phyloP scores from a whole-genome alignment of 1,140 invertebrate genomes.

The Drosophila nannoptera region DNA sequence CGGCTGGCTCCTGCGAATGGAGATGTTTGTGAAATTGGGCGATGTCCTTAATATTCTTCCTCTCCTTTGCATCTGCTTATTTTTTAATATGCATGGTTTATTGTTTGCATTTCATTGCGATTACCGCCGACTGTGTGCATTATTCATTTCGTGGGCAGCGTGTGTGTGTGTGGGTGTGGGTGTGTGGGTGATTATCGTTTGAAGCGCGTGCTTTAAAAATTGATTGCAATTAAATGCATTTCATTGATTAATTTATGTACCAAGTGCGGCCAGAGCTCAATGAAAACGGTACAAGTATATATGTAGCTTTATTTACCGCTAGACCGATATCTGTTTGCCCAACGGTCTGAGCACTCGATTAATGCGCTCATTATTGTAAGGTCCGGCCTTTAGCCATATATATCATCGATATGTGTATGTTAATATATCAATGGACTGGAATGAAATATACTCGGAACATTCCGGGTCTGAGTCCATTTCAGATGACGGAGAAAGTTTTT shows the following conservation, averaged over 20 bases:
- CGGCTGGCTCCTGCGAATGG: constrained; percentile 1
- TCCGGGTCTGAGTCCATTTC: neutral
- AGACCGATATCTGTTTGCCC: constrained; percentile 17
- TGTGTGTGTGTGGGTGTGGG: constrained; percentile 4
- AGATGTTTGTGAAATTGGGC: constrained; percentile 26
- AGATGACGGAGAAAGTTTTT: constrained; percentile 16
- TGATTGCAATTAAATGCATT: constrained; percentile 20
- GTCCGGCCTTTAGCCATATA: too few species aligned
- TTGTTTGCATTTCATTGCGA: constrained; percentile 14
- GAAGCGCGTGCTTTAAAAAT: constrained; percentile 20
- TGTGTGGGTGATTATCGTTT: constrained; percentile 16
- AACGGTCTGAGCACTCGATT: constrained; percentile 30
- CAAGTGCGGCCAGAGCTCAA: constrained; percentile 14
- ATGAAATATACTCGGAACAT: too few species aligned
- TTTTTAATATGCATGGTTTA: constrained; percentile 21
- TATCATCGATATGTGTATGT: too few species aligned
- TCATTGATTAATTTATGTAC: constrained; percentile 37
- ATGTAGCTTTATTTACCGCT: constrained; percentile 36
- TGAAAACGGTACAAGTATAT: constrained; percentile 49
- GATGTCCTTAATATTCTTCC: constrained; percentile 1
- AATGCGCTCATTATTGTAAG: constrained; percentile 50
- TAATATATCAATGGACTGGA: too few species aligned
- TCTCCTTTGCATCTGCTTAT: neutral
- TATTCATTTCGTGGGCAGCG: constrained; percentile 35
- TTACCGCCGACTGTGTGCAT: constrained; percentile 34